These are phyloP conservation scores for Sycobia sp. DNA, from an alignment of 1,140 invertebrate genomes.

Conservation along the genomic window DNA sequence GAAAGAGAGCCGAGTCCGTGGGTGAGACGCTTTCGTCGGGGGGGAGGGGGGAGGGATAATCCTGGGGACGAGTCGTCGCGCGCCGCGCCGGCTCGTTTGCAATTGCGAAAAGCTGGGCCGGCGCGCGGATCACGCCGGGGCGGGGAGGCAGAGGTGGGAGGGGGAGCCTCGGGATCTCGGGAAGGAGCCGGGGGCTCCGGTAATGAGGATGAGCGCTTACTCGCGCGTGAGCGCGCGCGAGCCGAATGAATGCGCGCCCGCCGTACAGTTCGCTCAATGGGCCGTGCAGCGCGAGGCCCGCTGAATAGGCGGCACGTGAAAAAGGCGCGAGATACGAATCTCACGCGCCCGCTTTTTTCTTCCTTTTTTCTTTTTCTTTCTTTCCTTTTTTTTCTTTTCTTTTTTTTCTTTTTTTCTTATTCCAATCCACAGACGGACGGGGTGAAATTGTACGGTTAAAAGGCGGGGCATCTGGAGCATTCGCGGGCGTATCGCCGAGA, in stretches of 20 bases:
- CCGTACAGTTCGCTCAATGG: too few relatives aligned
- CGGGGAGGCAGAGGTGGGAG: neutral
- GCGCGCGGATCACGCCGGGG: neutral
- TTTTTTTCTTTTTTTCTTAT: too few relatives aligned
- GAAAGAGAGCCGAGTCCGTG: neutral
- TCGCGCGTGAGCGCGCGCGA: slow-evolving; percentile 35
- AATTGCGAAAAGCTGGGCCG: slow-evolving; percentile 15
- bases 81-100: slow-evolving; percentile 6
- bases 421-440: too few relatives aligned
- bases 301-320: slow-evolving; percentile 13
- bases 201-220: slow-evolving; percentile 49
- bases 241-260: neutral
- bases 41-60: too few relatives aligned
- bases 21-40: neutral
- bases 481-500: neutral
- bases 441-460: slow-evolving; percentile 16
- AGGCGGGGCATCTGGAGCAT: slow-evolving; percentile 2
- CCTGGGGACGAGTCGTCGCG: slow-evolving; percentile 24
- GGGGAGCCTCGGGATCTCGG: neutral
- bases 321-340: slow-evolving; percentile 41
- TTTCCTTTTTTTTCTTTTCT: too few relatives aligned
- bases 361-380: too few relatives aligned
- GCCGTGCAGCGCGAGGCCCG: too few relatives aligned
- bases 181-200: neutral
- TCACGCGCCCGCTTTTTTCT: slow-evolving; percentile 12